phyloP scores from a whole-genome alignment of 1,140 invertebrate species.

The Steinernema khuongi region DNA sequence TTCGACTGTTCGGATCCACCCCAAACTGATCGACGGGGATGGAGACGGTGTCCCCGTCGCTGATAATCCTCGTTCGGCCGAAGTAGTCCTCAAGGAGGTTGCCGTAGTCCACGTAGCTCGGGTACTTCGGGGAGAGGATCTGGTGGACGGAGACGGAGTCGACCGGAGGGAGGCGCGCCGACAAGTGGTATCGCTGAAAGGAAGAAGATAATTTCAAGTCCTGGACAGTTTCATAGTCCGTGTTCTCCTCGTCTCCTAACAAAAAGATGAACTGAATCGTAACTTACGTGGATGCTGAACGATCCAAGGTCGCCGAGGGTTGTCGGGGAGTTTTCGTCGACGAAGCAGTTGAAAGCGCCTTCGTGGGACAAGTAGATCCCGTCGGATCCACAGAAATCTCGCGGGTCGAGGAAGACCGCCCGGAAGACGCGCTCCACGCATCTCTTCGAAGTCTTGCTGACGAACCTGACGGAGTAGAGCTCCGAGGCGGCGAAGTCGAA shows the following conservation, averaged over 20 bases:
- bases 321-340: background rate
- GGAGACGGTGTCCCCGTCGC: background rate
- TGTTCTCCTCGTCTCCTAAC: too few relatives aligned
- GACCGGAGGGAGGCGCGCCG: background rate
- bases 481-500: background rate
- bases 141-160: background rate
- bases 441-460: background rate
- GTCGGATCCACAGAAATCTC: background rate
- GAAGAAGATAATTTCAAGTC: too few relatives aligned
- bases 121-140: background rate
- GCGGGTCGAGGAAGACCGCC: background rate
- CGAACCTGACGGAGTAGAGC: background rate
- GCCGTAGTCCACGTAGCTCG: background rate
- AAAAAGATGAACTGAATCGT: too few relatives aligned
- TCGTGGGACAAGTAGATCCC: background rate
- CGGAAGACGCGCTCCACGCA: slow-evolving; percentile 5
- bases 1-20: background rate
- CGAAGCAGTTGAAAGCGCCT: background rate
- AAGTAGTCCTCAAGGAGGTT: background rate
- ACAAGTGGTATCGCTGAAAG: background rate
- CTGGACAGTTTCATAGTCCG: too few relatives aligned
- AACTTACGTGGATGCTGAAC: background rate
- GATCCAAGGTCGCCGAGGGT: background rate
- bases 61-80: background rate
- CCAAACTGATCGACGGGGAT: background rate